Conservation (phyloP, 2,113 vertebrate species). For the Pseudonaja textilis region DNA sequence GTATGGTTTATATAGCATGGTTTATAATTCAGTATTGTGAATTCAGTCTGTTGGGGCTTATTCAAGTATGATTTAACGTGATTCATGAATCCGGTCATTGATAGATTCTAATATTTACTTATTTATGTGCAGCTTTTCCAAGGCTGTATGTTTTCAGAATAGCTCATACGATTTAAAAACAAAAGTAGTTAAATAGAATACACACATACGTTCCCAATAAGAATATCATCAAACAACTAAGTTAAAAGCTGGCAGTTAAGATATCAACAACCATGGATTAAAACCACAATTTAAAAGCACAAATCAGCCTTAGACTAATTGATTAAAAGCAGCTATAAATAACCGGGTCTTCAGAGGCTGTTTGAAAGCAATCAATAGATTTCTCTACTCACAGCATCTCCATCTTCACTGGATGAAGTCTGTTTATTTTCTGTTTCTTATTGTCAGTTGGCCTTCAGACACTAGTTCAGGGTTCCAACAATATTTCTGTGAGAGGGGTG, state of each 20-base stretch:
- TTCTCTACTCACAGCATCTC: background rate
- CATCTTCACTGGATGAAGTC: background rate
- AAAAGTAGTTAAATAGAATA: background rate
- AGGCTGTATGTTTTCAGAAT: background rate
- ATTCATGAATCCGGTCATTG: background rate
- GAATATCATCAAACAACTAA: background rate
- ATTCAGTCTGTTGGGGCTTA: background rate
- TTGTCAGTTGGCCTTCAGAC: background rate
- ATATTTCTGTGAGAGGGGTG: background rate
- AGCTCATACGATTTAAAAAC: background rate
- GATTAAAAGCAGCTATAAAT: background rate
- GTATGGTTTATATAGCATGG: background rate
- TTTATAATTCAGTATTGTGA: background rate
- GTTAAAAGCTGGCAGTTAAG: background rate
- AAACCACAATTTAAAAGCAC: background rate
- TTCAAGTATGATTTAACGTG: background rate
- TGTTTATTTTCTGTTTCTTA: background rate
- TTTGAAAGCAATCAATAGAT: background rate
- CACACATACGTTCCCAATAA: background rate
- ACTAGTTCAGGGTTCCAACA: background rate
- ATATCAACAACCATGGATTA: background rate
- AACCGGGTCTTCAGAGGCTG: background rate
- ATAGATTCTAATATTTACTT: background rate
- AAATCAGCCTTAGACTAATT: background rate
- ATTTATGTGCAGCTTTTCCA: background rate